A percentile compares a stretch with the other conserved stretches of the same genome.
phyloP scores from a whole-genome alignment of 2,797 vertebrate species.

The Amazona ochrocephala region DNA sequence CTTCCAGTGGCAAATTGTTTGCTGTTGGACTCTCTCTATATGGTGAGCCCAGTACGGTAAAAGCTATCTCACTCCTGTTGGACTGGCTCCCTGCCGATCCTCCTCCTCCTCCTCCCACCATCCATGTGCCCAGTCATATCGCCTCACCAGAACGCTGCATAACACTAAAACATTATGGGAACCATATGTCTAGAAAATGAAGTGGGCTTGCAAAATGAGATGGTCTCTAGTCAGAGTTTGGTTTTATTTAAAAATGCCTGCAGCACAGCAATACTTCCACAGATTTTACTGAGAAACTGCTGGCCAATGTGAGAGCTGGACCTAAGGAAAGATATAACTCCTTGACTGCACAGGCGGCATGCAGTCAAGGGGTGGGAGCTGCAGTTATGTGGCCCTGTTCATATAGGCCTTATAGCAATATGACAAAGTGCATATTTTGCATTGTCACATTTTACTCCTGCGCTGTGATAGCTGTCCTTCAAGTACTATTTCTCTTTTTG shows the following conservation, averaged over 20 bases:
- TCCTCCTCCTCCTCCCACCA: constrained; percentile 65
- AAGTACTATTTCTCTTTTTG: background rate
- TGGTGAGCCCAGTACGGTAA: background rate
- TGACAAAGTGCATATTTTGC: background rate
- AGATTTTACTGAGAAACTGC: background rate
- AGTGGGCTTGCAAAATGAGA: constrained; percentile 34
- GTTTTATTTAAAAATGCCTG: constrained; percentile 16
- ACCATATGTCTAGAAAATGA: constrained; percentile 50
- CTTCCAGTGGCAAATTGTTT: background rate
- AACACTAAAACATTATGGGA: constrained; percentile 47
- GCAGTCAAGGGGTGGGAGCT: background rate
- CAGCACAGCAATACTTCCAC: background rate
- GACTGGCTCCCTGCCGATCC: constrained; percentile 23
- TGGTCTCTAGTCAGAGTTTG: background rate
- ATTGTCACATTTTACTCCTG: background rate
- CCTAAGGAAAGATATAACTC: background rate
- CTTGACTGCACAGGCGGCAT: background rate
- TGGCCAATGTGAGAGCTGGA: background rate
- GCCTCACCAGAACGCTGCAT: background rate
- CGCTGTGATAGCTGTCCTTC: background rate
- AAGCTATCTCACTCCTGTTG: constrained; percentile 15
- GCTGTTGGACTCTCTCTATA: background rate
- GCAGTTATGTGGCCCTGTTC: background rate
- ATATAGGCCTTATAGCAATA: background rate
- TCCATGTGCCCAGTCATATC: constrained; percentile 64